These are phyloP conservation scores for Mormyrus proboscirostris DNA, from an alignment of 2,797 vertebrate genomes.

Conservation along the genomic window DNA sequence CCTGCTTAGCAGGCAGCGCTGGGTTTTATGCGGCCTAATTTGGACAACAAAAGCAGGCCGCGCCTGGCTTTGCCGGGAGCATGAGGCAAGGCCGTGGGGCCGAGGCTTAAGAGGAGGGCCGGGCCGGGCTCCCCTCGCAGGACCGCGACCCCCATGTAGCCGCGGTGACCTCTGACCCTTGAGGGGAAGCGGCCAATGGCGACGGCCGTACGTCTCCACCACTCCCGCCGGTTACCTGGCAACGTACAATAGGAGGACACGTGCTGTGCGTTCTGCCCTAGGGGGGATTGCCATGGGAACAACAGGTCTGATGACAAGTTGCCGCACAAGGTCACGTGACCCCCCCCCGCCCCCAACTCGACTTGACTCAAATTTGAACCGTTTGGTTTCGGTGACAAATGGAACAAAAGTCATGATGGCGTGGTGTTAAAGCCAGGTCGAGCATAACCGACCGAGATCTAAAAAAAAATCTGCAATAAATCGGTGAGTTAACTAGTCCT, in stretches of 20 bases:
- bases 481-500: background rate
- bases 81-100: conserved; percentile 6
- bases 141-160: conserved; percentile 30
- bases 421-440: background rate
- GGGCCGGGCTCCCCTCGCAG: background rate
- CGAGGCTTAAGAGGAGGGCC: conserved; percentile 10
- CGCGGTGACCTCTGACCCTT: conserved; percentile 45
- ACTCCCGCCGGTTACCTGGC: conserved; percentile 53
- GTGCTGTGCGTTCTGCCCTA: conserved; percentile 24
- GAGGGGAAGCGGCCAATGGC: conserved; percentile 45
- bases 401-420: background rate
- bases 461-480: background rate
- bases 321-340: background rate
- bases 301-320: conserved; percentile 26
- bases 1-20: conserved; percentile 32
- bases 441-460: background rate
- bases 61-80: conserved; percentile 28
- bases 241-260: conserved; percentile 47
- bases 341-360: background rate
- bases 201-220: conserved; percentile 26
- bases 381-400: background rate
- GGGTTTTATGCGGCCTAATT: conserved; percentile 35
- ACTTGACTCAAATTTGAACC: background rate
- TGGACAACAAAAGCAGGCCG: conserved; percentile 29
- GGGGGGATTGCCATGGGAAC: conserved; percentile 54